A percentile compares a stretch with the other conserved stretches of the same genome.
These are phyloP conservation scores for Pyrocoelia pectoralis DNA, from an alignment of 2,888 invertebrate genomes.

Conservation along the genomic window DNA sequence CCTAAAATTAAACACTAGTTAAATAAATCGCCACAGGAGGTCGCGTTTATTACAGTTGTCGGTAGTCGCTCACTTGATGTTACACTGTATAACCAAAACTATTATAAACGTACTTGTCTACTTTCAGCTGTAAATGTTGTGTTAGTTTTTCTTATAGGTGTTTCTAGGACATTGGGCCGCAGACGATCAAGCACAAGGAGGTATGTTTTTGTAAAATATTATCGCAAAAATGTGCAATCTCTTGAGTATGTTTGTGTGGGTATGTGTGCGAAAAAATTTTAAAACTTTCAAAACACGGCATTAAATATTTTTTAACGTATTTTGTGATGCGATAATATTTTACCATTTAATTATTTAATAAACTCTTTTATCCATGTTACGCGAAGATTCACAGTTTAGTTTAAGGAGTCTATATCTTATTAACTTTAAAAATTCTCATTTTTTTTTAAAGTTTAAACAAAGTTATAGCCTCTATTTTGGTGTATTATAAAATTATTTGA, in stretches of 20 bases:
- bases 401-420: background rate
- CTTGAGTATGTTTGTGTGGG: conserved; percentile 5
- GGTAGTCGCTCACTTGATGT: background rate
- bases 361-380: conserved; percentile 20
- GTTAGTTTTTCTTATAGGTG: conserved; percentile 31
- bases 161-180: conserved; percentile 11
- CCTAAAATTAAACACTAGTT: background rate
- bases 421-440: background rate
- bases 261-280: conserved; percentile 4
- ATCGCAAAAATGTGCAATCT: conserved; percentile 49
- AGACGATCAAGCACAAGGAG: conserved; percentile 5
- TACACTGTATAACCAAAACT: conserved; percentile 9
- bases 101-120: background rate
- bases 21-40: too few species aligned
- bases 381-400: conserved; percentile 7
- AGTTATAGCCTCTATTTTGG: background rate
- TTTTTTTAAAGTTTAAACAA: background rate
- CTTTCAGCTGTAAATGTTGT: conserved; percentile 23
- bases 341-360: conserved; percentile 39
- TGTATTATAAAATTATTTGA: background rate
- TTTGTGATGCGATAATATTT: conserved; percentile 55
- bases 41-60: background rate
- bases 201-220: conserved; percentile 54
- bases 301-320: background rate
- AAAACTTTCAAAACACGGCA: background rate